Base-by-base conservation (phyloP, 2,888 invertebrate genomes). In the Mimachlamys varia region DNA sequence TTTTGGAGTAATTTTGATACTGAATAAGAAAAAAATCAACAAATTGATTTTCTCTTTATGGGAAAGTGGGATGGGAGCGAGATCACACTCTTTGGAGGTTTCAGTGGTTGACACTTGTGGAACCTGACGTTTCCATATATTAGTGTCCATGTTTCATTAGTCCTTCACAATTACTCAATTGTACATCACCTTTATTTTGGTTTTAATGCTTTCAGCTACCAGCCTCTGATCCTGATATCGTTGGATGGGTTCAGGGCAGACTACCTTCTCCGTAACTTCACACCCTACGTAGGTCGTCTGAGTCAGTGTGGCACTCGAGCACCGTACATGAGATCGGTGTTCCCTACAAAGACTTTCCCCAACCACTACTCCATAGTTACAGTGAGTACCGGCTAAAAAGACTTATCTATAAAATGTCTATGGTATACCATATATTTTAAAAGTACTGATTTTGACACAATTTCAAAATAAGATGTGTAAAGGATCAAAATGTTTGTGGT, bases 311-410 rank as follows among this genome's bases (percentile, higher is more conserved):
- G 96, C 27, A 94, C 94, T 4, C 93, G 92, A 33, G 92, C 96
- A 0, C 93, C 94, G 0, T 95, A 94, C 91, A 94, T 96, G 95
- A 93, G 94, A 89, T 93, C 96, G n/a, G 94, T 94, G 22, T 96
- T 95, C 91, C 96, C 96, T 0, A 94, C 95, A 13, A 93, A 94
- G 91, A 96, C 96, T 55, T 96, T 95, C 92, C 96, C 96, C 13
- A 96, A 96, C 92, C 96, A 96, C 92, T 95, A 95, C 92, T 94
- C 95, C 38, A 95, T 96, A 38, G 95, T 93, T 13, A 96, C 96
- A 49, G 95, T 95, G 91, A 93, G 95, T 88, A 50, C n/a, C 76
- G 27, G 2, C 17, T 76, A n/a, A 27, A 76, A 33, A 76, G 4
- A 7, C 7, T 3, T 44, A 44, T 44, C 7, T 3, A 44, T 7